Conservation (phyloP, 2,888 invertebrate genomes). For the Nomada fabriciana region DNA sequence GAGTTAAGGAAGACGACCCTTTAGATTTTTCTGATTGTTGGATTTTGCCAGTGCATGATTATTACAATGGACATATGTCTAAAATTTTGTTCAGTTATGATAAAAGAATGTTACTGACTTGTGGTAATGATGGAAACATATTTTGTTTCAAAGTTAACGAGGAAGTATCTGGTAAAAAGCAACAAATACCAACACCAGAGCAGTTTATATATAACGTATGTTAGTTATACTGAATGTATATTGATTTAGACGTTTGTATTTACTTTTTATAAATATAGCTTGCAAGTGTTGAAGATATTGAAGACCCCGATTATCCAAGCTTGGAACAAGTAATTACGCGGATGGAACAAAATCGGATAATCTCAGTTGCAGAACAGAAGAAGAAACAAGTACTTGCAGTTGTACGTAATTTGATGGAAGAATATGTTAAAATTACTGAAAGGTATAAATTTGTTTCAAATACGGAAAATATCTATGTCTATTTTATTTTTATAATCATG, state of each 20-base stretch:
- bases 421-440: conserved; percentile 86
- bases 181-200: conserved; percentile 21
- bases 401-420: conserved; percentile 86
- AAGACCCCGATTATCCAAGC: conserved; percentile 82
- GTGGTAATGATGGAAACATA: conserved; percentile 91
- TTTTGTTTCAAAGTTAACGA: conserved; percentile 87
- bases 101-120: conserved; percentile 86
- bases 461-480: not conserved
- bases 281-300: conserved; percentile 80
- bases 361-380: conserved; percentile 87
- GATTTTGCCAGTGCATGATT: conserved; percentile 91
- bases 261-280: conserved; percentile 22
- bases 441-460: conserved; percentile 79
- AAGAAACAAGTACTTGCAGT: conserved; percentile 87
- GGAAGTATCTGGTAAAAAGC: conserved; percentile 31
- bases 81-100: conserved; percentile 88
- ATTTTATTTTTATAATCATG: not conserved
- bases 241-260: not conserved
- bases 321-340: conserved; percentile 90
- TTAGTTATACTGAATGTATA: not conserved
- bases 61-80: conserved; percentile 88
- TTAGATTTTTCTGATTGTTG: conserved; percentile 88
- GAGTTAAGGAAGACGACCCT: conserved; percentile 84
- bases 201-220: no score
- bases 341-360: conserved; percentile 88